These are phyloP conservation scores for Anarhynchus alexandrinus DNA, from an alignment of 2,113 vertebrate species.

Conservation along the genomic window DNA sequence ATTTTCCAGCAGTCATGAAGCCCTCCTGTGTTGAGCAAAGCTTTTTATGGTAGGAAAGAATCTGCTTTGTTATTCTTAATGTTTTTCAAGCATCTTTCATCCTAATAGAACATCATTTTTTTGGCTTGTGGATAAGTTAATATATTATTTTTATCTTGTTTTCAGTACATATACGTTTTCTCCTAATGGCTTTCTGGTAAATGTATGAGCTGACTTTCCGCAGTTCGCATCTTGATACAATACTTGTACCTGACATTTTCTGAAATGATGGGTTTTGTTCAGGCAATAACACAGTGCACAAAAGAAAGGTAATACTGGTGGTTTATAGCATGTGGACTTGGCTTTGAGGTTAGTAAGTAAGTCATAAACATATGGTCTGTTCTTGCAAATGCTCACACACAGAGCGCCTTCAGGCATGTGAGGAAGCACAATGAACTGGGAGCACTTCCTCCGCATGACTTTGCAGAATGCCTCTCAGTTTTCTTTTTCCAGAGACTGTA, in stretches of 20 bases:
- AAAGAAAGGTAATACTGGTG: neutral
- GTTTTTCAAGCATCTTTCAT: conserved; percentile 14
- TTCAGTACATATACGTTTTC: neutral
- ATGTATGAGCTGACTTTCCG: neutral
- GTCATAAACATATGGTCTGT: neutral
- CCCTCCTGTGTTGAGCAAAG: neutral
- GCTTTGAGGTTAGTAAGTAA: neutral
- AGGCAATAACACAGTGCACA: neutral
- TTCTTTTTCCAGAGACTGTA: neutral
- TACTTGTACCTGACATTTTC: neutral
- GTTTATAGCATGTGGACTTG: neutral
- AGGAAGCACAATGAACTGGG: neutral
- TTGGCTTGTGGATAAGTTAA: neutral
- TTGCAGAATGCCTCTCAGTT: neutral
- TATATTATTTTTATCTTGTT: neutral
- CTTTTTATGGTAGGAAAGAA: conserved; percentile 40
- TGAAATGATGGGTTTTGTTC: neutral
- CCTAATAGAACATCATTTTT: neutral
- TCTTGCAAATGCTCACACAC: neutral
- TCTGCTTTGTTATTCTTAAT: conserved; percentile 20
- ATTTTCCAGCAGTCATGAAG: conserved; percentile 34
- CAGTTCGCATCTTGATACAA: neutral
- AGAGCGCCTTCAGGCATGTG: neutral
- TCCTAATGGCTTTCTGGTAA: neutral
- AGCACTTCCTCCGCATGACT: neutral